Evolutionary conservation across 2,797 vertebrate genomes (phyloP).

Genomic region (Antrozous pallidus): DNA sequence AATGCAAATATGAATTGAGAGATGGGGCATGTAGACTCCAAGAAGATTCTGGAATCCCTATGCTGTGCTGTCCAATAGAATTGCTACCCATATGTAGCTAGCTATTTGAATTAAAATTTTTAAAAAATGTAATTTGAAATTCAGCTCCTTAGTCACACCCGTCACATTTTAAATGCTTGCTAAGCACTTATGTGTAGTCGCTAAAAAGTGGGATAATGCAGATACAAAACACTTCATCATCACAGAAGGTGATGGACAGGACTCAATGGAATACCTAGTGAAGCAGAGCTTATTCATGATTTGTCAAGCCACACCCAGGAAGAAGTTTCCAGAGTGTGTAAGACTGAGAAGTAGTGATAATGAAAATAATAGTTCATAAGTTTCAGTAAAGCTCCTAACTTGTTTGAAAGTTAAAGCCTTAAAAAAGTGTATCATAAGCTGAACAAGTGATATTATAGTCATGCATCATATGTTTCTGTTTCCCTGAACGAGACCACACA

Average conservation of each 20-base stretch:
- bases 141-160: background rate
- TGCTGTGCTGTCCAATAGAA: background rate
- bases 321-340: background rate
- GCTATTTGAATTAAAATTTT: background rate
- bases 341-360: background rate
- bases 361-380: background rate
- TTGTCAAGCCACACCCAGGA: background rate
- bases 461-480: background rate
- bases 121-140: background rate
- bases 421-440: background rate
- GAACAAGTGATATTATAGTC: background rate
- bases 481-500: background rate
- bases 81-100: background rate
- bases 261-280: background rate
- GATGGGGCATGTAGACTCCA: background rate
- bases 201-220: background rate
- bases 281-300: background rate
- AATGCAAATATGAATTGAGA: background rate
- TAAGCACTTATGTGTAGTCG: background rate
- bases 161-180: background rate
- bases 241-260: background rate
- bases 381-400: background rate
- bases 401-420: constrained; percentile 9
- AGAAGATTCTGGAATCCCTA: background rate
- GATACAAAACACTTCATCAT: background rate